Percentiles rank a stretch among this genome's conserved stretches.
These are phyloP conservation scores for Caloenas nicobarica DNA, from an alignment of 2,113 vertebrate species.

Conservation along the genomic window DNA sequence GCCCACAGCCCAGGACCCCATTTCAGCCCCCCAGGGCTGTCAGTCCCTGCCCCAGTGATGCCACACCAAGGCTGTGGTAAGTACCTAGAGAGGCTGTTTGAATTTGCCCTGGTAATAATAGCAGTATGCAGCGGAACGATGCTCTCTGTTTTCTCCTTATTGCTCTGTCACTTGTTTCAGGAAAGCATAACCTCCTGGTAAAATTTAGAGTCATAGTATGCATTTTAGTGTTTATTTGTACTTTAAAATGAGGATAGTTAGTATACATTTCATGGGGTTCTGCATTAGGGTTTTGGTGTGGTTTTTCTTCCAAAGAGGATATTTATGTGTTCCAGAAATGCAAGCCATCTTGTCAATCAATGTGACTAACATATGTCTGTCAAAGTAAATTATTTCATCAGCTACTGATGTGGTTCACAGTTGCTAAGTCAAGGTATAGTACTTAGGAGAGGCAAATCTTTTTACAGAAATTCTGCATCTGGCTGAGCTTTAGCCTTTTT, in stretches of 20 bases:
- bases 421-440: background rate
- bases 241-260: conserved; percentile 2
- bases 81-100: background rate
- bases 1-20: background rate
- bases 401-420: background rate
- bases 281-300: background rate
- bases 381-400: background rate
- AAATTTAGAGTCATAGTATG: background rate
- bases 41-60: background rate
- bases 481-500: background rate
- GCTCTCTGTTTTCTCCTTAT: background rate
- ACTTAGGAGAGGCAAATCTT: background rate
- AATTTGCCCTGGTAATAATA: background rate
- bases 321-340: background rate
- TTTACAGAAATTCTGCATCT: background rate
- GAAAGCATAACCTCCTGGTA: background rate
- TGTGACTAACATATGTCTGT: background rate
- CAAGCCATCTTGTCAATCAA: background rate
- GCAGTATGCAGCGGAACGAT: fast-evolving
- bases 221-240: background rate
- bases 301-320: background rate
- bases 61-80: background rate
- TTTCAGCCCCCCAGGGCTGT: background rate
- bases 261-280: background rate
- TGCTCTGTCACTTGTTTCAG: background rate